Evolutionary conservation across 2,888 invertebrate genomes (phyloP), one percentile per base, ranked within the genome.

Genomic region (Agrochola lychnidis): DNA sequence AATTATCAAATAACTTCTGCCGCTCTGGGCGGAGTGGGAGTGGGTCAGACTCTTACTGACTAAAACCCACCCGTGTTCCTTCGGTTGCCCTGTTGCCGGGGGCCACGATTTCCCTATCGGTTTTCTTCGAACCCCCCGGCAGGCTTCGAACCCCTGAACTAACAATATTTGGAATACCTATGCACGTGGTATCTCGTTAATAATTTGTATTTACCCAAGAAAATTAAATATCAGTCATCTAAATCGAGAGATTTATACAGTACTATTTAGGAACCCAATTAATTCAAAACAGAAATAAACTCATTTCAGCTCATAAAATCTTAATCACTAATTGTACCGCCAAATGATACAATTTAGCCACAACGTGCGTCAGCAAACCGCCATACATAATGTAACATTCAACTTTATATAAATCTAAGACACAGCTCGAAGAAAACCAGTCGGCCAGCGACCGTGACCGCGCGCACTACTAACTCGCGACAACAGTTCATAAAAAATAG

Each of bases 361-460:
- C 36, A 40, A 30, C 40, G 36, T 63, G 67, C 12, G 25, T 14
- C 14, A 25, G 59, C n/a, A 6, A 51, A 51, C 42, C 10, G 53
- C 6, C 12, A 14, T 64, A n/a, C 7, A n/a, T 10, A 61, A 42
- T 42, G 36, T 25, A 59, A 51, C 59, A 61, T 62, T 40, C 19
- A 61, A 71, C 59, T 63, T 51, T 40, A 56, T 76, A 73, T 73
- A 81, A 73, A 25, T 48, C 16, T 51, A 76, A 69, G 62, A 59
- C 19, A 19, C 14, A 10, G 7, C 63, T 36, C 22, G 12, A 22
- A 66, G 51, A 64, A 22, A 69, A 64, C 16, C 83, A 83, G 83
- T 83, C 69, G 62, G 12, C 6, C 12, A 2, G 42, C 40, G 71
- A n/a, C 73, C 85, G 85, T 63, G 83, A 70, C n/a, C 64, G 73